phyloP scores from a whole-genome alignment of 2,888 invertebrate genomes.

The Epinotia bilunana region DNA sequence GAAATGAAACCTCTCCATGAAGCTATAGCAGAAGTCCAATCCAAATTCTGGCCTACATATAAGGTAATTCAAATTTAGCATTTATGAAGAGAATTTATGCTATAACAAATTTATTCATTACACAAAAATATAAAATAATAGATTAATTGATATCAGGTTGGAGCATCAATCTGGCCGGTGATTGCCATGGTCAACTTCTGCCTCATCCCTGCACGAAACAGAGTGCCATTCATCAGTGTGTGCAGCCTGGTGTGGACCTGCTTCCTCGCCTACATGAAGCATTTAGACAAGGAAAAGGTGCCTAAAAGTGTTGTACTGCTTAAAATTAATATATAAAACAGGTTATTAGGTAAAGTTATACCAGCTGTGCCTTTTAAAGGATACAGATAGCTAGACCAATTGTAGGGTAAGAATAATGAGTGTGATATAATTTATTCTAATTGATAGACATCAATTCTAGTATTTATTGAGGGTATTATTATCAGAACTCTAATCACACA shows the following conservation, averaged over 20 bases:
- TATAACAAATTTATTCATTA: neutral
- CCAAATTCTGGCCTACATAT: slow-evolving; percentile 90
- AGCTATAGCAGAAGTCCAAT: slow-evolving; percentile 87
- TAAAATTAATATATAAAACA: slow-evolving; percentile 54
- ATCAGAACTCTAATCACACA: neutral
- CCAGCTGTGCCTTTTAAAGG: slow-evolving; percentile 14
- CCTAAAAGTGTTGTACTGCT: slow-evolving; percentile 54
- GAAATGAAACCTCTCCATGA: slow-evolving; percentile 87
- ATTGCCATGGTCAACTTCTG: slow-evolving; percentile 90
- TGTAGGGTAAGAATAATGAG: slow-evolving; percentile 31
- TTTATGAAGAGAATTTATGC: slow-evolving; percentile 1
- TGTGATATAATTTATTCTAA: slow-evolving; percentile 40
- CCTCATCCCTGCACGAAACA: slow-evolving; percentile 88
- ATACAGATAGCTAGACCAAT: slow-evolving; percentile 31
- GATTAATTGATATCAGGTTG: slow-evolving; percentile 82
- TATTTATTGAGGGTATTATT: slow-evolving; percentile 15
- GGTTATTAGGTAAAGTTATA: neutral
- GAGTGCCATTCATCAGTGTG: slow-evolving; percentile 90
- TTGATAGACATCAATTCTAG: slow-evolving; percentile 16
- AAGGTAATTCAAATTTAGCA: slow-evolving; percentile 75
- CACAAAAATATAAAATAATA: neutral
- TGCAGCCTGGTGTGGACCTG: slow-evolving; percentile 92
- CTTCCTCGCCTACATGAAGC: slow-evolving; percentile 92
- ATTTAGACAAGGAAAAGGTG: slow-evolving; percentile 75
- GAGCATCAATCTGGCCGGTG: slow-evolving; percentile 89